Base-by-base conservation (phyloP, 1,140 invertebrate species). In the Andrena cerasifolii region DNA sequence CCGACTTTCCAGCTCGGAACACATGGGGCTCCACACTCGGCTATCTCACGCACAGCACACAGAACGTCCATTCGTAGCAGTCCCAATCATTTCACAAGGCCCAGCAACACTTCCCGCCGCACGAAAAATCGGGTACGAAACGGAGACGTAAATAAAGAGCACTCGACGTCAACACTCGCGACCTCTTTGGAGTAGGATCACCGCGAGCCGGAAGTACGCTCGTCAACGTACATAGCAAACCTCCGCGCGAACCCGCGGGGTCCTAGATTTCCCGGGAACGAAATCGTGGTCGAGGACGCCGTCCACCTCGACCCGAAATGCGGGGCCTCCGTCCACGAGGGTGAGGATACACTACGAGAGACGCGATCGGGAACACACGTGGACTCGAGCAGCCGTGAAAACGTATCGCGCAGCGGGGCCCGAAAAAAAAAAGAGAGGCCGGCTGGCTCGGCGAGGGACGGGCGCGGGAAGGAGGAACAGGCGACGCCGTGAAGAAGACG, bases 191-290 rank as follows among this genome's bases (percentile, higher is more conserved):
- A 28, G 45, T 40, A 8, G 6, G 65, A 67, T 45, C 80, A 49
- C 47, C 47, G 36, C 36, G 24, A 63, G 28, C 62, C 63, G 79
- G 63, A 78, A 82, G 58, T 63, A 24, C n/a, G 28, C 53, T 21
- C 45, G 4, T 10, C 36, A 10, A 40, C n/a, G n/a, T n/a, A 10
- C 36, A 40, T 10, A 40, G 36, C 36, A 40, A n/a, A 40, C 36
- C 36, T 5, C 36, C 36, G 36, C 36, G 10, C 36, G 8, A n/a
- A 10, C 36, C 54, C 43, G 68, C 45, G 31, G 61, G 45, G 8
- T 18, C 45, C 10, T 49, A 3, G 36, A 10, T 49, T n/a, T 18
- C 45, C n/a, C 45, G 45, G 45, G 45, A 40, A 10, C 45, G 16
- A 45, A 45, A n/a, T n/a, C n/a, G 43, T 45, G 10, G 10, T 14